These are phyloP conservation scores for Acipenser ruthenus DNA, from an alignment of 2,797 vertebrate genomes.

Conservation along the genomic window DNA sequence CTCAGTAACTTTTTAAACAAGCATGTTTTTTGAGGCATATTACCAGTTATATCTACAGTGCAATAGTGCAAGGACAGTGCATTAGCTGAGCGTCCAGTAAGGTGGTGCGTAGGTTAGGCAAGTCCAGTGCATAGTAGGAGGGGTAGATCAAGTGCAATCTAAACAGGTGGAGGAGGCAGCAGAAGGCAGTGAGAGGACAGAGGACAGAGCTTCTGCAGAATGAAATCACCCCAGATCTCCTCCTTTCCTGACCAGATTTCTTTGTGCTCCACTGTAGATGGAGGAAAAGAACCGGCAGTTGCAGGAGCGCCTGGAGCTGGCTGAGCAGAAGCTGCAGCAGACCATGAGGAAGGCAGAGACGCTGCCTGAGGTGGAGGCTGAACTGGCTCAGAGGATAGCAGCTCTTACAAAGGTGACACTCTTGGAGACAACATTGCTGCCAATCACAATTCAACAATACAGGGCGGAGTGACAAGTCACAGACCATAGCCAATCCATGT, in stretches of 20 bases:
- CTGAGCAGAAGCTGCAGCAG: constrained; percentile 96
- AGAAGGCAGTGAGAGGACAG: too few species aligned
- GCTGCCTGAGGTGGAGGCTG: constrained; percentile 93
- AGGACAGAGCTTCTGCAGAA: too few species aligned
- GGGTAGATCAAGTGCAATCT: too few species aligned
- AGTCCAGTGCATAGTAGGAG: too few species aligned
- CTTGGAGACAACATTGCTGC: neutral
- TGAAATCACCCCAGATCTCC: too few species aligned
- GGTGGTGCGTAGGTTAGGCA: too few species aligned
- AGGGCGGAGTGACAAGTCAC: neutral
- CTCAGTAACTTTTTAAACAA: too few species aligned
- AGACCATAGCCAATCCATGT: neutral
- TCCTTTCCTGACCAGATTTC: neutral
- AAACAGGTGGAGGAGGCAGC: too few species aligned
- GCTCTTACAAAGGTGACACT: constrained; percentile 88
- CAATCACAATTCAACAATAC: neutral
- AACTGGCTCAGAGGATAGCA: constrained; percentile 93
- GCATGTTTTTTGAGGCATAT: too few species aligned
- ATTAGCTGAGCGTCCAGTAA: too few species aligned
- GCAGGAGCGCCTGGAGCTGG: constrained; percentile 90
- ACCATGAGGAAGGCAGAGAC: constrained; percentile 98
- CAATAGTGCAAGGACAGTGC: too few species aligned
- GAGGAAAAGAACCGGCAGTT: constrained; percentile 97
- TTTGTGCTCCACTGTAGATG: constrained; percentile 61
- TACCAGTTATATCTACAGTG: too few species aligned